These are phyloP conservation scores for Elysia crispata DNA, from an alignment of 2,888 invertebrate genomes.

Conservation along the genomic window DNA sequence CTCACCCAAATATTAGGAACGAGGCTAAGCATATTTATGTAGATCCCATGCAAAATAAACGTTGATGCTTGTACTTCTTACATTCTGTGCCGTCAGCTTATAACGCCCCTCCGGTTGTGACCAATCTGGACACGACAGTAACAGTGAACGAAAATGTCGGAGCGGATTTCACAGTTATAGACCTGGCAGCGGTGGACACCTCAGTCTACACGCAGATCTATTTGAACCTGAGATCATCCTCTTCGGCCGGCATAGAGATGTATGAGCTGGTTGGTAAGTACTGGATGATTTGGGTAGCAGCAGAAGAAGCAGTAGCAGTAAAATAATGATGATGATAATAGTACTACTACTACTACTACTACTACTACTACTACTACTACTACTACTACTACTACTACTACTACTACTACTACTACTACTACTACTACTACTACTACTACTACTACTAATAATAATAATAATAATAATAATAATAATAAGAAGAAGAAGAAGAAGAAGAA, in stretches of 20 bases:
- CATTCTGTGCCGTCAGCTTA: slow-evolving; percentile 16
- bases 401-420: slow-evolving; percentile 40
- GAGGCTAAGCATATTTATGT: background rate
- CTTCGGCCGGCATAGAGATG: background rate
- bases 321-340: no score
- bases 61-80: background rate
- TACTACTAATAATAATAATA: no score
- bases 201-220: no score
- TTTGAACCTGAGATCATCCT: no score
- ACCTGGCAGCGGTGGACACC: no score
- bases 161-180: no score
- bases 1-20: no score
- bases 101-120: slow-evolving; percentile 39
- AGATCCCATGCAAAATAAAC: background rate
- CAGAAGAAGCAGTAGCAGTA: no score
- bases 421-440: slow-evolving; percentile 42
- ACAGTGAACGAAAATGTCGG: slow-evolving; percentile 34
- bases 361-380: slow-evolving; percentile 44
- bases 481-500: slow-evolving; percentile 13
- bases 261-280: background rate
- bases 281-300: no score
- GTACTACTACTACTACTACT: slow-evolving; percentile 38
- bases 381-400: slow-evolving; percentile 42
- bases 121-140: slow-evolving; percentile 33
- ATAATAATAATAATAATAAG: no score